Evolutionary conservation across 1,140 invertebrate species (phyloP).

Genomic region (Oryctes rhinoceros): DNA sequence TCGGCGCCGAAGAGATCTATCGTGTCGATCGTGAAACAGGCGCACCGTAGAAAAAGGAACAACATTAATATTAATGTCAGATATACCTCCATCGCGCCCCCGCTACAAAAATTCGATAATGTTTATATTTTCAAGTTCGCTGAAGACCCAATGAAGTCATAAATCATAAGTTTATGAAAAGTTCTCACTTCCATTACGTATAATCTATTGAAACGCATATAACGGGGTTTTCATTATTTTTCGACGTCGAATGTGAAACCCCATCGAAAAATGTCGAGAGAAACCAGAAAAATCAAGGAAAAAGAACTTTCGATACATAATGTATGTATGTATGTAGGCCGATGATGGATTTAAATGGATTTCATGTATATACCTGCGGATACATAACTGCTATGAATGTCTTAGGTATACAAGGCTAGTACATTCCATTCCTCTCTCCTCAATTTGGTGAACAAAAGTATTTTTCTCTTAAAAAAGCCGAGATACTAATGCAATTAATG

Average conservation of each 20-base stretch:
- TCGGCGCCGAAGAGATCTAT: conserved; percentile 1
- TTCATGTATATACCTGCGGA: too few species aligned
- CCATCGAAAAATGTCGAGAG: not conserved
- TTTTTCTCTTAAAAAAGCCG: too few species aligned
- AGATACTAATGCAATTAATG: too few species aligned
- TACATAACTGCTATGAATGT: too few species aligned
- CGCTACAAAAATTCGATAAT: conserved; percentile 35
- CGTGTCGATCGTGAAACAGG: conserved; percentile 14
- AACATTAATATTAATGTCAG: conserved; percentile 38
- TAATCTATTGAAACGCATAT: conserved; percentile 36
- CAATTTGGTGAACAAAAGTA: too few species aligned
- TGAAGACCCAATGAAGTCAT: conserved; percentile 33
- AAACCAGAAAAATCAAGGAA: conserved; percentile 1
- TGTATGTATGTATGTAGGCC: not conserved
- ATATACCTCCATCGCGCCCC: not conserved
- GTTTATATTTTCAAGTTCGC: conserved; percentile 37
- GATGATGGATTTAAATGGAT: too few species aligned
- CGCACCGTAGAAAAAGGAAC: not conserved
- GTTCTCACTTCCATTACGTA: conserved; percentile 35
- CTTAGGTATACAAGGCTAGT: too few species aligned
- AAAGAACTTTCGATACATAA: conserved; percentile 16
- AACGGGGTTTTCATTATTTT: conserved; percentile 34
- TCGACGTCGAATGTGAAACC: conserved; percentile 26
- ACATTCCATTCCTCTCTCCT: too few species aligned
- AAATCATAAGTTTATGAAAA: conserved; percentile 37